These are phyloP conservation scores for Apotomis turbidana DNA, from an alignment of 2,888 invertebrate genomes.

Conservation along the genomic window DNA sequence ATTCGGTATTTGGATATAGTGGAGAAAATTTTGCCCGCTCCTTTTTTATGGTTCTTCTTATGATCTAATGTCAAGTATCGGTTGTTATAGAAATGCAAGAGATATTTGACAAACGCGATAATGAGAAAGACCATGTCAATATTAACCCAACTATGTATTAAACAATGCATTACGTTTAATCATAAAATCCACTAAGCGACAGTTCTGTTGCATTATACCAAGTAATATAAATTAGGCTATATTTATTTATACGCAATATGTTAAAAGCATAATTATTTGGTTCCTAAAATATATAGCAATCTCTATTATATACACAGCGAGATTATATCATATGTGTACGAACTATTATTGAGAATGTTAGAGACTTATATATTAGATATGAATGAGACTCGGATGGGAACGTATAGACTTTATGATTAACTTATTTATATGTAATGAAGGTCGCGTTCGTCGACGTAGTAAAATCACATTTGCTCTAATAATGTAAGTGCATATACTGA, in stretches of 20 bases:
- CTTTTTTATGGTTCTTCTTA: background rate
- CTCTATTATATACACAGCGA: constrained; percentile 33
- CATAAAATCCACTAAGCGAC: background rate
- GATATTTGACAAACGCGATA: background rate
- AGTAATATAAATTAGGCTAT: constrained; percentile 28
- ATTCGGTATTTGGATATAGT: background rate
- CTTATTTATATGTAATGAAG: background rate
- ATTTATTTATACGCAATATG: constrained; percentile 37
- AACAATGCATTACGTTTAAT: no score
- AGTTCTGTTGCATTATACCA: constrained; percentile 27
- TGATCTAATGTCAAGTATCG: background rate
- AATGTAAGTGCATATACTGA: no score
- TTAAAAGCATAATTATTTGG: constrained; percentile 55
- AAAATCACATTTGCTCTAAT: no score
- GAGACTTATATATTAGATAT: background rate
- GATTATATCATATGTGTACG: constrained; percentile 25
- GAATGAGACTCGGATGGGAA: background rate
- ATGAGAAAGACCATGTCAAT: no score
- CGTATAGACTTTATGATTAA: background rate
- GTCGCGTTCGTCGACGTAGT: no score
- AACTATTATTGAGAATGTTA: constrained; percentile 12
- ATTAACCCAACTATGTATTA: no score
- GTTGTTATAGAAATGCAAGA: background rate
- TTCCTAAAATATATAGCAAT: constrained; percentile 60
- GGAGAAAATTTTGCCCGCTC: background rate